Evolutionary conservation across 2,888 invertebrate species (phyloP), one percentile per base, ranked within the genome.

Genomic region (Asteroscopus sphinx): DNA sequence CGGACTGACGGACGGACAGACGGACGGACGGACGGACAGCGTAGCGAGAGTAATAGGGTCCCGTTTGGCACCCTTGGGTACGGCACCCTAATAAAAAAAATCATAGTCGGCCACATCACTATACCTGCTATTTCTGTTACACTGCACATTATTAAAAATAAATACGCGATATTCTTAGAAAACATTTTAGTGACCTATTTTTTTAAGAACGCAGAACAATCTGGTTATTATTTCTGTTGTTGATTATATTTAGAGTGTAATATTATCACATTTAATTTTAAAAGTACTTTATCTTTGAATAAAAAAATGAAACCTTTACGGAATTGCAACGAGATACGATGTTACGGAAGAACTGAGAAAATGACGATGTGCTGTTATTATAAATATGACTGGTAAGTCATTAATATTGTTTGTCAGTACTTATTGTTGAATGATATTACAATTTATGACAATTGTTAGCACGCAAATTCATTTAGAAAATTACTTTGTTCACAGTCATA

Each of bases 141-240:
- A 30, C 40, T 7, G 25, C 6, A 51, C 28, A 32, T 9, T 21
- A 21, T 3, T 41, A 61, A 51, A 65, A 68, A 71, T 60, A 73
- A 64, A 62, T 33, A 60, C 8, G 9, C 17, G 32, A 39, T 53
- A 54, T 62, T 66, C 11, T 52, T 61, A 17, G 45, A 37, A 41
- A 49, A 33, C 64, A 71, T 73, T 41, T 48, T 30, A 30, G 26
- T 28, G 37, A 8, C 39, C 58, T 66, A 35, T 26, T 57, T 61
- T 17, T 55, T 44, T 45, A n/a, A 13, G 1, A 30, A 21, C 6
- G 13, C 16, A 33, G 37, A 21, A 16, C 33, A n/a, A 4, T 16
- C 1, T 52, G 4, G 25, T 32, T 12, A 11, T 11, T 16, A 30
- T 15, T 7, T n/a, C 1, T 12, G 13, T 0, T 15, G 13, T 28